Conservation (phyloP, 2,888 invertebrate species). For the Caenorhabditis afra region DNA sequence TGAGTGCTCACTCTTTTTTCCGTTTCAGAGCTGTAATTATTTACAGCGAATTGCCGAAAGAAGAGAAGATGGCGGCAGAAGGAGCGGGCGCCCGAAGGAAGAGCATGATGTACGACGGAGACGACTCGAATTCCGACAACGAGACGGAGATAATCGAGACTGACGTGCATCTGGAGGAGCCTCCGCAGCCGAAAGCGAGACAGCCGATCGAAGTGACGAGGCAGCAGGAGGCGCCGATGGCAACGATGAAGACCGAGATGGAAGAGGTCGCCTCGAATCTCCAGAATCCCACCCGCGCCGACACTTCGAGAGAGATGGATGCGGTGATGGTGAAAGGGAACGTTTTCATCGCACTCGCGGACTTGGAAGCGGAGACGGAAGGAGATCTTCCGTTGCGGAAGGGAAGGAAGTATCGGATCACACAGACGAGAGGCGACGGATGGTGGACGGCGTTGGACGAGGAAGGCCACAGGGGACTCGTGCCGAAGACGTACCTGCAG, state of each 20-base stretch:
- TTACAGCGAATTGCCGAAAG: conserved; percentile 30
- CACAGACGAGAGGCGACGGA: conserved; percentile 69
- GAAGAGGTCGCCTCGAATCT: conserved; percentile 13
- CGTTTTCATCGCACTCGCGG: conserved; percentile 60
- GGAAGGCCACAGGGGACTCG: conserved; percentile 61
- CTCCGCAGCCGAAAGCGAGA: conserved; percentile 32
- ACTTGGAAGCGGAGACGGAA: conserved; percentile 48
- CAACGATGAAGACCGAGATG: not conserved
- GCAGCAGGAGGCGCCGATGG: not conserved
- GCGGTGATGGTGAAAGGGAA: conserved; percentile 58
- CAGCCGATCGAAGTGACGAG: conserved; percentile 34
- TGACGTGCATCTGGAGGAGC: conserved; percentile 34
- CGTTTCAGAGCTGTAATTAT: not conserved
- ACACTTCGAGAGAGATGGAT: conserved; percentile 18
- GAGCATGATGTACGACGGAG: conserved; percentile 45
- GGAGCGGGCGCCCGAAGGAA: conserved; percentile 7
- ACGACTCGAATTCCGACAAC: conserved; percentile 36
- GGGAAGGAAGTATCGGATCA: conserved; percentile 62
- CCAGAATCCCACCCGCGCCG: conserved; percentile 25
- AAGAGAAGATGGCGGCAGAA: conserved; percentile 26
- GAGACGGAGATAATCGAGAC: conserved; percentile 41
- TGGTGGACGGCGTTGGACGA: conserved; percentile 71
- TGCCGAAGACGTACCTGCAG: conserved; percentile 67
- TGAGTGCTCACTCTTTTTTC: not conserved
- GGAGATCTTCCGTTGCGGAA: conserved; percentile 64